Base-by-base conservation (phyloP, 2,113 vertebrate genomes). In the Chionodraco myersi region DNA sequence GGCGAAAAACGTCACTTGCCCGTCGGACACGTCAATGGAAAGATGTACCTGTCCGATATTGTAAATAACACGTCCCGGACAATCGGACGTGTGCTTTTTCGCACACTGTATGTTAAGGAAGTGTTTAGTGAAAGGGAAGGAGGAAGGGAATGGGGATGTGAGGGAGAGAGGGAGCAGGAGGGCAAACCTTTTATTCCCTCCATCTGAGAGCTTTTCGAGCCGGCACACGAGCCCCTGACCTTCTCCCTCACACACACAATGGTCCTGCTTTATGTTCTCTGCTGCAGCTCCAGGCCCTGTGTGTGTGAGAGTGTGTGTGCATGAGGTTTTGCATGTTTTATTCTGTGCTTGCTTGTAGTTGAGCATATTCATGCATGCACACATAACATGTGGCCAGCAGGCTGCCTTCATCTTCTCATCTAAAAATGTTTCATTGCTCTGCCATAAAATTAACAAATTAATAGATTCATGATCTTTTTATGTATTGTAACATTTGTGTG, bases 171-270 rank as follows among this genome's bases (percentile, higher is more conserved):
- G 36, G 75, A 75, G 61, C 70, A 23, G 71, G 60, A 77, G 66
- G 78, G 84, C 81, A 91, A 89, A 70, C 76, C 72, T 89, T 93
- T 92, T 87, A 89, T 91, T 77, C 74, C 47, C 23, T 80, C 21
- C 14, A 54, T 83, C 62, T 85, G 41, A 81, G 83, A 77, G 82
- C 74, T 48, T 76, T 79, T 79, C 76, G 77, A 75, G 44, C 66
- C 85, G 77, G 63, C 82, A 75, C 70, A 82, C 34, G n/a, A 72
- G 73, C 59, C 59, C 51, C 54, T 78, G 86, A 85, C 85, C 88
- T 88, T 89, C 88, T 79, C 44, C 67, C 76, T 61, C 65, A 53
- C 71, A 82, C 71, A 82, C 47, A 77, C 77, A 72, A 66, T 89
- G 79, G 86, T 88, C 85, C 77, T 21, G 21, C 66, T 79, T 82